Evolutionary conservation across 2,888 invertebrate genomes (phyloP), one percentile per base, ranked within the genome.

Genomic region (Mesorhabditis spiculigera): DNA sequence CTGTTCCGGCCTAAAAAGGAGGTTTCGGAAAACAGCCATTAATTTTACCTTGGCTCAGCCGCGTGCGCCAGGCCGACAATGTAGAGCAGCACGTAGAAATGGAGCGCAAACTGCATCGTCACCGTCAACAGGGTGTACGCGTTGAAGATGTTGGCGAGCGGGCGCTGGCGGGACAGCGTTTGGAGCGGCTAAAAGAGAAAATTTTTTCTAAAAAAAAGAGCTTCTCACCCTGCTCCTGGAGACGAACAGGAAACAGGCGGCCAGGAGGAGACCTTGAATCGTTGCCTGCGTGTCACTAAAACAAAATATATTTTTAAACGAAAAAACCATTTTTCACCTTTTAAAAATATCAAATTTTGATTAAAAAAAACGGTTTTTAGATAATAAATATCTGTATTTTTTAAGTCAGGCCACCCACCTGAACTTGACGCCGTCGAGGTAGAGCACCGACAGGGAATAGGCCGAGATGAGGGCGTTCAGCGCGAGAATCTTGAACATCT

Each of bases 401-500:
- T 28, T 28, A 28, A 28, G 28, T 3, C 1, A 50, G 0, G n/a
- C 58, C 58, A 50, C n/a, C 10, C n/a, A 50, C 58, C 58, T 50
- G 86, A 98, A 93, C 88, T 95, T 97, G 79, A 98, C 93, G 13
- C 97, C 97, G 87, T 97, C 96, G 77, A 98, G 90, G 87, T 98
- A 98, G 42, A 99, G 89, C 43, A 98, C 97, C 4, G 96, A 96
- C 88, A 98, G 80, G 84, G 95, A 94, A 89, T 99, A 99, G 0
- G 98, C 98, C 77, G 96, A 90, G 77, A 98, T 93, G 4, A 99
- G 90, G 0, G 98, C 98, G 87, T 99, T 98, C 69, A 99, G 88
- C 0, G 98, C 98, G 70, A 99, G 89, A 82, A 99, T 99, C 89
- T 99, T 99, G 89, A 99, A 99, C 98, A 99, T 99, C 88, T 99